Percentiles rank a stretch among this genome's conserved stretches.
Evolutionary conservation across 2,113 vertebrate genomes (phyloP).

Genomic region (Malurus cyaneus): DNA sequence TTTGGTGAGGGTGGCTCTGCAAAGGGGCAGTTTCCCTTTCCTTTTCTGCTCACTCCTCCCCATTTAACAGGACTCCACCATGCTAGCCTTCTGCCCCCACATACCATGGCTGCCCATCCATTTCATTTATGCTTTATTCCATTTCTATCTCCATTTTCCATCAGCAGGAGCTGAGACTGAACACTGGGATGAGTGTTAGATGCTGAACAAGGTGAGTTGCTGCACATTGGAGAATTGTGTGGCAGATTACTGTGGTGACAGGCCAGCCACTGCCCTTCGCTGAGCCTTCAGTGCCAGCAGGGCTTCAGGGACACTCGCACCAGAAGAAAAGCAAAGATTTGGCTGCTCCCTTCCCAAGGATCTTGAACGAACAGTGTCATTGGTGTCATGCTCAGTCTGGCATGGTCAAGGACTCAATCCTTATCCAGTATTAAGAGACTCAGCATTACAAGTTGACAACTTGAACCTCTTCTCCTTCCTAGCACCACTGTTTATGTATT

Average conservation of each 20-base stretch:
- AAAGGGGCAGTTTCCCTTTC: neutral
- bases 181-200: neutral
- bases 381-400: neutral
- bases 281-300: neutral
- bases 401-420: neutral
- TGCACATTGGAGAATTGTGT: fast-evolving
- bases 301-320: fast-evolving
- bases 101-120: too few species aligned
- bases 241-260: neutral
- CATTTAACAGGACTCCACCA: neutral
- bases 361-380: neutral
- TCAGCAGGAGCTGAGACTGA: neutral
- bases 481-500: neutral
- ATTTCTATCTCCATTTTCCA: neutral
- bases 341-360: neutral
- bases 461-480: neutral
- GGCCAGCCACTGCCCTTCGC: neutral
- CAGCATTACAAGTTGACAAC: neutral
- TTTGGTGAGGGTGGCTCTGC: neutral
- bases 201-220: fast-evolving
- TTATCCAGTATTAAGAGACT: neutral
- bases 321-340: neutral
- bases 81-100: neutral
- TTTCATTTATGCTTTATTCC: neutral
- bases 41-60: neutral